Base-by-base conservation (phyloP, 2,888 invertebrate genomes). In the Sipha maydis region DNA sequence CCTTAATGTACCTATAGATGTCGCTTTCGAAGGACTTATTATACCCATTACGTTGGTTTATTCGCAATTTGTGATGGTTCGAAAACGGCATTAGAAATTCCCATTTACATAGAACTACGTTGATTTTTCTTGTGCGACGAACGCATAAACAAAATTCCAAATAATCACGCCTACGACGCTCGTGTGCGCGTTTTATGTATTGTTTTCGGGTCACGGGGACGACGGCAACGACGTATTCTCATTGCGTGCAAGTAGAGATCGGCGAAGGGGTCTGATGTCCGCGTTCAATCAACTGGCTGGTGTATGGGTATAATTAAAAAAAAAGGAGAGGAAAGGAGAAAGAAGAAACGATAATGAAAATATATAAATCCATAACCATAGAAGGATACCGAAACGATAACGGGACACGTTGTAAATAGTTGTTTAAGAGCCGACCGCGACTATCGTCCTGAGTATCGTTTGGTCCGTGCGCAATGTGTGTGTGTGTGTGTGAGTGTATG, bases 401-500 rank as follows among this genome's bases (percentile, higher is more conserved):
- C 83, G 83, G 83, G 48, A 83, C 83, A 9, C 83, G 48, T 83
- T 67, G 71, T 83, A 75, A 67, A 82, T 21, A 48, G 41, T 31
- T 41, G 69, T 31, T 61, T 17, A 25, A 61, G 38, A 61, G 34
- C 34, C 56, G 80, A 67, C 38, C 38, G 61, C 48, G 14, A 48
- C 48, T 14, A 48, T 14, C 25, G 21, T 28, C 14, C 28, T 4
- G 69, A 48, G n/a, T 41, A 41, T 0, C 25, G 21, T 21, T 25
- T 0, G 25, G 21, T 61, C 61, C 61, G 61, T 19, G 14, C 38
- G 75, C 48, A 48, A 38, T 75, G 31, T 38, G 25, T 31, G 31
- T 17, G 19, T 25, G 69, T 69, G 19, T 17, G n/a, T 38, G n/a
- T 8, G 17, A 14, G 11, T 19, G 75, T 75, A 17, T n/a, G 25